Evolutionary conservation across 2,113 vertebrate species (phyloP).

Genomic region (Eretmochelys imbricata): DNA sequence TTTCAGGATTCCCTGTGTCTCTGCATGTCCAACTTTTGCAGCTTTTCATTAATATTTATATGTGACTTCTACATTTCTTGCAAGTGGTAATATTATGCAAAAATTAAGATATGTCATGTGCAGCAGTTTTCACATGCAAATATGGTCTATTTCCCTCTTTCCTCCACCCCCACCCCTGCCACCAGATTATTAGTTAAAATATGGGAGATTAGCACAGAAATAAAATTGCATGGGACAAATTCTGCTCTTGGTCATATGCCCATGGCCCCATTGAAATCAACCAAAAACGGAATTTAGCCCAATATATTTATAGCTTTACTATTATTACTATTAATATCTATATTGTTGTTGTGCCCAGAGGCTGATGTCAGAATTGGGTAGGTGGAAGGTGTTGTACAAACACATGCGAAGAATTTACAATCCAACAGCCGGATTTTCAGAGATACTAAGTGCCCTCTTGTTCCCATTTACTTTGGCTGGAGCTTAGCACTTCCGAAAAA

Average conservation of each 20-base stretch:
- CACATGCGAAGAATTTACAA: background rate
- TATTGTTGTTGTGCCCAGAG: background rate
- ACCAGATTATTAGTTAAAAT: slow-evolving; percentile 69
- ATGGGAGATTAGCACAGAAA: slow-evolving; percentile 39
- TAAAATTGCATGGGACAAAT: slow-evolving; percentile 4
- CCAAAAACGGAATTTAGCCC: background rate
- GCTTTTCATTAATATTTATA: background rate
- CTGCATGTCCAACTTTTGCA: background rate
- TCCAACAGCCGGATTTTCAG: background rate
- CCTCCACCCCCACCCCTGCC: slow-evolving; percentile 24
- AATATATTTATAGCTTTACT: background rate
- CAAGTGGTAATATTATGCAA: slow-evolving; percentile 33
- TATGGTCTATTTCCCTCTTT: background rate
- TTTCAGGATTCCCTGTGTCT: background rate
- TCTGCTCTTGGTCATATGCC: slow-evolving; percentile 66
- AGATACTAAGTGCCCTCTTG: background rate
- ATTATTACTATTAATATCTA: background rate
- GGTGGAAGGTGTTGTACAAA: background rate
- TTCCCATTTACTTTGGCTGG: background rate
- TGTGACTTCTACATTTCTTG: slow-evolving; percentile 13
- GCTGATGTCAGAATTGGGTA: background rate
- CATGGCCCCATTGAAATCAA: slow-evolving; percentile 7
- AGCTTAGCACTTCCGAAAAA: background rate
- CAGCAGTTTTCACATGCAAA: background rate
- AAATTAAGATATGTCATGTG: slow-evolving; percentile 1